These are phyloP conservation scores for Diadophis punctatus DNA, from an alignment of 2,113 vertebrate species.

Conservation along the genomic window DNA sequence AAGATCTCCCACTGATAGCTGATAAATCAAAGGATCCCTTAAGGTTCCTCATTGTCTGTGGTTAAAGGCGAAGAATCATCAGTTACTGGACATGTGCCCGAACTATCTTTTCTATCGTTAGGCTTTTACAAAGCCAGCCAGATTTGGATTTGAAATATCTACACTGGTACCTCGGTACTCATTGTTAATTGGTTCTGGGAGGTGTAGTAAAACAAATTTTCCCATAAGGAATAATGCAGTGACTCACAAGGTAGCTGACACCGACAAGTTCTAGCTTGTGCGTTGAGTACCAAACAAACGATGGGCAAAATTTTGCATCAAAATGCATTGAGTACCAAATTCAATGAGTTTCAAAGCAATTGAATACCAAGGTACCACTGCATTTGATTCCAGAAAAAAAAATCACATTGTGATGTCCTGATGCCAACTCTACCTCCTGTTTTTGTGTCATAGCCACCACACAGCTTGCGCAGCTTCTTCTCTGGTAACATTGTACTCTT, in stretches of 20 bases:
- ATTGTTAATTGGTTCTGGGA: neutral
- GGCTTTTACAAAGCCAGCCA: neutral
- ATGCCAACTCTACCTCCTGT: neutral
- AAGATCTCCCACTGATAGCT: neutral
- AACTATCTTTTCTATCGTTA: neutral
- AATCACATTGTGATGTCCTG: neutral
- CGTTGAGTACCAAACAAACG: neutral
- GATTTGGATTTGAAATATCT: neutral
- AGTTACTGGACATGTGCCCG: neutral
- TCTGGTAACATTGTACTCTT: no score
- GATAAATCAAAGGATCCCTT: neutral
- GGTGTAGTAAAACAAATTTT: neutral
- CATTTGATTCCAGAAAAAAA: neutral
- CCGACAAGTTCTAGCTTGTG: neutral
- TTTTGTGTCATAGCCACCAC: neutral
- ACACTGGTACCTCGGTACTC: neutral
- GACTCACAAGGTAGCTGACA: neutral
- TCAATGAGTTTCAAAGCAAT: neutral
- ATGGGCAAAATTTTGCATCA: neutral
- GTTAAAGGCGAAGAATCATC: neutral
- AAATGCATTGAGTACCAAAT: neutral
- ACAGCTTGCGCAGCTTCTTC: no score
- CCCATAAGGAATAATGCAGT: neutral
- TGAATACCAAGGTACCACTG: neutral
- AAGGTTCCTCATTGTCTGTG: neutral